Percentiles rank a stretch among this genome's conserved stretches.
Evolutionary conservation across 2,888 invertebrate genomes (phyloP).

Genomic region (Polietes domitor): DNA sequence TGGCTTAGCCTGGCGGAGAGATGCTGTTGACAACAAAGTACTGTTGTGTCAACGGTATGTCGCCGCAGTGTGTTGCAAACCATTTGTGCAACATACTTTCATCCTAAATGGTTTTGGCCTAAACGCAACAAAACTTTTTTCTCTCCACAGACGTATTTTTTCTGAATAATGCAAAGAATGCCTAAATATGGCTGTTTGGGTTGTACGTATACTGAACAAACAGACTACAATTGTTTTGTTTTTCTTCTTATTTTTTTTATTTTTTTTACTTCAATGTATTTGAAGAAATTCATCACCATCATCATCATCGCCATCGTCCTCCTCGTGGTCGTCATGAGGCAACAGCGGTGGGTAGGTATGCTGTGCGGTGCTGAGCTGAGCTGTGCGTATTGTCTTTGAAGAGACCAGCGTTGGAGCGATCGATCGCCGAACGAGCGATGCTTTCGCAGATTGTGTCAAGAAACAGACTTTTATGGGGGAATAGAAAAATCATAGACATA

Average conservation of each 20-base stretch:
- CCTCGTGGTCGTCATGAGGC: background rate
- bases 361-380: conserved; percentile 39
- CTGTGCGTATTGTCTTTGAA: conserved; percentile 55
- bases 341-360: background rate
- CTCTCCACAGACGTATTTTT: conserved; percentile 35
- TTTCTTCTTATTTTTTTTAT: too few species aligned
- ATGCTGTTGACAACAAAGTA: conserved; percentile 61
- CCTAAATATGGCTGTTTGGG: conserved; percentile 64
- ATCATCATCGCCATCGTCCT: background rate
- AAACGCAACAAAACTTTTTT: conserved; percentile 52
- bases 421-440: conserved; percentile 45
- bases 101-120: conserved; percentile 67
- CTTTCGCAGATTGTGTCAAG: conserved; percentile 65
- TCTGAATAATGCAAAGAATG: conserved; percentile 67
- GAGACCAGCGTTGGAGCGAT: background rate
- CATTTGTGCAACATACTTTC: conserved; percentile 68
- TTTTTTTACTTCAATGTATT: too few species aligned
- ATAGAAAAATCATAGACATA: conserved; percentile 66
- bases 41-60: conserved; percentile 67
- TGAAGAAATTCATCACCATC: conserved; percentile 56
- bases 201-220: conserved; percentile 45
- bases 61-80: conserved; percentile 62
- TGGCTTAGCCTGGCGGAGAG: conserved; percentile 22
- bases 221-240: conserved; percentile 54
- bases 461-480: conserved; percentile 64